Conservation (phyloP, 2,888 invertebrate species). For the Diplolepis rosae region DNA sequence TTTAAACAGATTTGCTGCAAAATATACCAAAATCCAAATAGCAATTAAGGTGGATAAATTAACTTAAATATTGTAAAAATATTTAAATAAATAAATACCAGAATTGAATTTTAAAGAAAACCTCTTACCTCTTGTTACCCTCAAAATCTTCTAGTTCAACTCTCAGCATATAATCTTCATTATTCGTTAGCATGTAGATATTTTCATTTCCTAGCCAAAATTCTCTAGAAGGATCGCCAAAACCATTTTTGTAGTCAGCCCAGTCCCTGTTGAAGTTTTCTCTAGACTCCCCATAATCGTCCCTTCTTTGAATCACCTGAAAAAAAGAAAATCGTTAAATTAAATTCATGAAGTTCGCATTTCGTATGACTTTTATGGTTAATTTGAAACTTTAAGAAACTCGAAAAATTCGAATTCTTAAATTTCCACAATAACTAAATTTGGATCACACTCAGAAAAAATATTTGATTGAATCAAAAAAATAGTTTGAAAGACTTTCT, state of each 20-base stretch:
- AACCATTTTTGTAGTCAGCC: slow-evolving; percentile 94
- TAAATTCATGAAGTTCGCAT: not conserved
- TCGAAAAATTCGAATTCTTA: no score
- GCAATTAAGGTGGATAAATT: no score
- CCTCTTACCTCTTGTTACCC: slow-evolving; percentile 87
- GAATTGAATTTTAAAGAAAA: not conserved
- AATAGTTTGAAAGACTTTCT: no score
- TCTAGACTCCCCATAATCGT: slow-evolving; percentile 89
- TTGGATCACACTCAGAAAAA: no score
- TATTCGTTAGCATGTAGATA: slow-evolving; percentile 93
- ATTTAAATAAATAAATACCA: not conserved
- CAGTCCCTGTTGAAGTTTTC: slow-evolving; percentile 95
- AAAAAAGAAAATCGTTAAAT: slow-evolving; percentile 38
- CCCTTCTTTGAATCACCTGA: slow-evolving; percentile 91
- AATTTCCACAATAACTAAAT: no score
- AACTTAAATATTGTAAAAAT: not conserved
- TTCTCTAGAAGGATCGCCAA: slow-evolving; percentile 91
- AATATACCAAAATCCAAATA: no score
- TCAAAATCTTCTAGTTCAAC: slow-evolving; percentile 95
- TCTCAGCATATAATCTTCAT: slow-evolving; percentile 90
- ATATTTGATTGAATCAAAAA: no score
- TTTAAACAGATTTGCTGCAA: no score
- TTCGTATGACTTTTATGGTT: not conserved
- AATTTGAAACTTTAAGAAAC: no score
- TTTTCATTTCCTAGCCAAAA: slow-evolving; percentile 96